Conservation (phyloP, 2,888 invertebrate species). For the Monopis laevigella region DNA sequence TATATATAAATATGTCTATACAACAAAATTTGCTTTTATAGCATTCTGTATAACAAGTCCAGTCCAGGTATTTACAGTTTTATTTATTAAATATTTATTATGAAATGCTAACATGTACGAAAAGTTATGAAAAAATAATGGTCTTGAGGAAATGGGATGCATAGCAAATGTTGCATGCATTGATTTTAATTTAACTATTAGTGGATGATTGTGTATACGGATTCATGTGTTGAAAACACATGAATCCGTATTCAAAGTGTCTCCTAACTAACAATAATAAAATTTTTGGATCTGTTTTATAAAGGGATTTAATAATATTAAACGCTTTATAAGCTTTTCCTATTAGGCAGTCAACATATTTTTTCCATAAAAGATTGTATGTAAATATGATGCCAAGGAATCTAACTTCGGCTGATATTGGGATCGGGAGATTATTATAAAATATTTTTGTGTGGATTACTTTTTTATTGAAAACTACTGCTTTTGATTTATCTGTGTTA, state of each 20-base stretch:
- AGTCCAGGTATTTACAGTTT: background rate
- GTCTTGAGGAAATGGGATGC: background rate
- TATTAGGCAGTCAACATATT: slow-evolving; percentile 2
- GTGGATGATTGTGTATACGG: too few species aligned
- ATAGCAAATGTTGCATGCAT: too few species aligned
- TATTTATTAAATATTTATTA: too few species aligned
- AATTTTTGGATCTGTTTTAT: slow-evolving; percentile 8
- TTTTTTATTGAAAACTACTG: slow-evolving; percentile 5
- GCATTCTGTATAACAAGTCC: too few species aligned
- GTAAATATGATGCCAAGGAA: slow-evolving; percentile 7
- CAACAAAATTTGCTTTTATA: background rate
- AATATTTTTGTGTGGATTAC: background rate
- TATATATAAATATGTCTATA: background rate
- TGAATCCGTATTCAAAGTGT: slow-evolving; percentile 18
- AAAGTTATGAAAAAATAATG: background rate
- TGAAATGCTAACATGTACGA: too few species aligned
- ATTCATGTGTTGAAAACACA: slow-evolving; percentile 12
- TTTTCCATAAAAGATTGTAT: slow-evolving; percentile 7
- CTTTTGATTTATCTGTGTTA: slow-evolving; percentile 1
- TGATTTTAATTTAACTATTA: too few species aligned
- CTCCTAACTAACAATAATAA: slow-evolving; percentile 16
- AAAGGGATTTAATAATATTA: slow-evolving; percentile 12
- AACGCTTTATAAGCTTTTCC: slow-evolving; percentile 2
- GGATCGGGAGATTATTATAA: slow-evolving; percentile 3
- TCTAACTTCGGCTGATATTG: background rate